Evolutionary conservation across 1,140 invertebrate genomes (phyloP).

Genomic region (Drosophila obscura): DNA sequence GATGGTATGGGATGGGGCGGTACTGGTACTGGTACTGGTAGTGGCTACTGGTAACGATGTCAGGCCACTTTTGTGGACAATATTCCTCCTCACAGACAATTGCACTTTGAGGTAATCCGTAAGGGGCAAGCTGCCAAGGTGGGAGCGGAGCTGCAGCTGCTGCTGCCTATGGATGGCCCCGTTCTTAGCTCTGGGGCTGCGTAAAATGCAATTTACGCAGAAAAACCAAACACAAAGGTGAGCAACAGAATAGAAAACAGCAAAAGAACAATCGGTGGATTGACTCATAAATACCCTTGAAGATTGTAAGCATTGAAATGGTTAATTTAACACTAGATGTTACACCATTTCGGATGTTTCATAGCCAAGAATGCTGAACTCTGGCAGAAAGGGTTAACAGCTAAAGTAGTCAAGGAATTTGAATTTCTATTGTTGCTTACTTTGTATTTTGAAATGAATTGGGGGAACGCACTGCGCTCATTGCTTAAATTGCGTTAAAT

Average conservation of each 20-base stretch:
- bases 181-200: conserved; percentile 55
- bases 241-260: conserved; percentile 29
- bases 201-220: conserved; percentile 71
- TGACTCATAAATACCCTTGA: conserved; percentile 27
- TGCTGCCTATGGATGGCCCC: conserved; percentile 43
- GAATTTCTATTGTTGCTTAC: neutral
- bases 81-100: conserved; percentile 57
- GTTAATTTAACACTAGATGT: too few relatives aligned
- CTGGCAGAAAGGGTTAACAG: too few relatives aligned
- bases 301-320: conserved; percentile 14
- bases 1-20: conserved; percentile 8
- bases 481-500: conserved; percentile 73
- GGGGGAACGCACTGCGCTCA: conserved; percentile 36
- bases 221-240: conserved; percentile 38
- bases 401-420: neutral
- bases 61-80: conserved; percentile 6
- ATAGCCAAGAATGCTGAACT: too few relatives aligned
- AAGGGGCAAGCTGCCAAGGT: neutral
- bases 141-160: too few relatives aligned
- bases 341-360: too few relatives aligned
- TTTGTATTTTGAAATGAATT: neutral
- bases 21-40: too few relatives aligned
- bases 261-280: conserved; percentile 22
- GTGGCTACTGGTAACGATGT: conserved; percentile 22
- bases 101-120: conserved; percentile 55